Base-by-base conservation (phyloP, 2,113 vertebrate genomes). In the Nothoprocta pentlandii region DNA sequence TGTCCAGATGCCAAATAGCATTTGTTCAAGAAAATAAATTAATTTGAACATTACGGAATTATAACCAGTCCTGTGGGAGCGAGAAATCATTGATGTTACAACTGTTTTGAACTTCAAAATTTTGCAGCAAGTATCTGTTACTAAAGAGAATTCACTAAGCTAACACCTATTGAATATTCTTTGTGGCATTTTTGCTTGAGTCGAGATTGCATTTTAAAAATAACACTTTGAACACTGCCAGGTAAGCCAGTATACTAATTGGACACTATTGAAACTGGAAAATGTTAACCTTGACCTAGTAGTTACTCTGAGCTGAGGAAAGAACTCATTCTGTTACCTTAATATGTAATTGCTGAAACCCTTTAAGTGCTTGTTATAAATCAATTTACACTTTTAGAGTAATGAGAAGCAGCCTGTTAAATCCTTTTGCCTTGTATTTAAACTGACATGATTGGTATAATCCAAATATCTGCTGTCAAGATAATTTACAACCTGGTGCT, bases 41-140 rank as follows among this genome's bases (percentile, higher is more conserved):
- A 61, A 56, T 82, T 51, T 85, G 56, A 44, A 80, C 26, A 68
- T 64, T 47, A 19, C 53, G 93, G 80, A 85, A 67, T 88, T 90
- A 41, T 26, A 51, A 39, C 67, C 41, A 83, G n/a, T 59, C 67
- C 66, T 44, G 51, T 32, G 44, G 87, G 62, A 90, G 66, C 46
- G 10, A 39, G 58, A 89, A 26, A 2, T 49, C 66, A 59, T 66
- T 88, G 17, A 26, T 88, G 39, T 85, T 89, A 59, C 1, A 73
- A 74, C 64, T 87, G 49, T 81, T 95, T 96, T 92, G 78, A 91
- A 62, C 20, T 86, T 90, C 32, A 91, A 87, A 94, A 61, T 70
- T 77, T 74, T 64, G 61, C 39, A n/a, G 67, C 16, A 70, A 76
- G 89, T 54, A 69, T 28, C 23, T 73, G 32, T 34, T 86, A 53